phyloP scores from a whole-genome alignment of 2,797 vertebrate species.

The Sardinella longiceps region DNA sequence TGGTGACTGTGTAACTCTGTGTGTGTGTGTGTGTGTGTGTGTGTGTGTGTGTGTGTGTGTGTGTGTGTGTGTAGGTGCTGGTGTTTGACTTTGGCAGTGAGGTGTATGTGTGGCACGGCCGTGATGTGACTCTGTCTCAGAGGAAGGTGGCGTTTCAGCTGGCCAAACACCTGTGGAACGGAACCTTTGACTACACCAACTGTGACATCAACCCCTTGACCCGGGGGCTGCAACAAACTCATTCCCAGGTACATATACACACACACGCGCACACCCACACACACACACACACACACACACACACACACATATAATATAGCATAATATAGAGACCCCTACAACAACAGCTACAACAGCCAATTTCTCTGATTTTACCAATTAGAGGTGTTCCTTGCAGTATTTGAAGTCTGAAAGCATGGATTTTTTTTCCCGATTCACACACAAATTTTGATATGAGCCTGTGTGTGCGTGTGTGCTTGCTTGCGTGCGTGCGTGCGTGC shows the following conservation, averaged over 20 bases:
- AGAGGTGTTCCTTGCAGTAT: too few relatives aligned
- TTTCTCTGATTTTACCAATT: too few relatives aligned
- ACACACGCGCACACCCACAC: slow-evolving; percentile 23
- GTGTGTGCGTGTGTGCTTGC: slow-evolving; percentile 19
- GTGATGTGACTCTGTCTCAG: slow-evolving; percentile 92
- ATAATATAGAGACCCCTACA: too few relatives aligned
- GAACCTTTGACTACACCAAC: slow-evolving; percentile 94
- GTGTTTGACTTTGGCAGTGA: slow-evolving; percentile 98
- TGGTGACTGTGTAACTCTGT: background rate
- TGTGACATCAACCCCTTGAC: slow-evolving; percentile 97
- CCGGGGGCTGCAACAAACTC: slow-evolving; percentile 93
- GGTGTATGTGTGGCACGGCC: slow-evolving; percentile 98
- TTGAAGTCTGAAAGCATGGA: too few relatives aligned
- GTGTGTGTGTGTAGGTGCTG: slow-evolving; percentile 79
- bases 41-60: background rate
- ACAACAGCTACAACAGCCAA: too few relatives aligned
- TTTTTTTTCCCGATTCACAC: too few relatives aligned
- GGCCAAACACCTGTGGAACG: slow-evolving; percentile 98
- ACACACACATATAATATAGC: slow-evolving; percentile 52
- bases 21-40: background rate
- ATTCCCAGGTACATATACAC: slow-evolving; percentile 86
- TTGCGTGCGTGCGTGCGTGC: background rate
- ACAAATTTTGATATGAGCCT: background rate
- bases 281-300: slow-evolving; percentile 67
- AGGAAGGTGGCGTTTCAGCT: slow-evolving; percentile 97